phyloP scores from a whole-genome alignment of 2,888 invertebrate genomes.

The Clitarchus hookeri region DNA sequence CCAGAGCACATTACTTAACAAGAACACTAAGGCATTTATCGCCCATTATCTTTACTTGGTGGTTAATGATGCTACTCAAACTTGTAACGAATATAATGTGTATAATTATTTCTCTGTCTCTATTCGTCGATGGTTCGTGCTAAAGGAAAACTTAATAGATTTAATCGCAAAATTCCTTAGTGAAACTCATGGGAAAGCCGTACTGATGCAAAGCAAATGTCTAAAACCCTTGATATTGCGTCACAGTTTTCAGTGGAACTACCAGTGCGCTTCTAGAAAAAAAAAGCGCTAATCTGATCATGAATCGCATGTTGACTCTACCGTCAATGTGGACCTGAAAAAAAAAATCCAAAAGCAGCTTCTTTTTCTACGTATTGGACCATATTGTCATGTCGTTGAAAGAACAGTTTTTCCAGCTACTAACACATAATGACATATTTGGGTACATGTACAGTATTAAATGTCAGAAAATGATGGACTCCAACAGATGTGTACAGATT shows the following conservation, averaged over 20 bases:
- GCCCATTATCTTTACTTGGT: no score
- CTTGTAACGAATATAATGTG: no score
- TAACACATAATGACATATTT: not conserved
- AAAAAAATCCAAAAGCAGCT: not conserved
- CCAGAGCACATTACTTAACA: no score
- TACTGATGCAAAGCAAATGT: not conserved
- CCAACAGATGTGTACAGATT: not conserved
- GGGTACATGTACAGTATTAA: not conserved
- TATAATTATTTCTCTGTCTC: no score
- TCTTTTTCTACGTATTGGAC: not conserved
- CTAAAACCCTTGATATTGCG: not conserved
- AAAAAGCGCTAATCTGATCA: not conserved
- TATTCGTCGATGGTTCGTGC: no score
- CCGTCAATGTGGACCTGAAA: not conserved
- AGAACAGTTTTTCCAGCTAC: no score
- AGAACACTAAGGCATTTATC: no score
- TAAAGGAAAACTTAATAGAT: no score
- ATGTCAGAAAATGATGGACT: conserved; percentile 3
- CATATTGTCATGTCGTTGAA: not conserved
- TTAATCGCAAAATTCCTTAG: no score
- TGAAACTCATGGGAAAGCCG: no score
- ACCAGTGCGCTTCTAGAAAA: not conserved
- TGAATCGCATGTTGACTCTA: not conserved
- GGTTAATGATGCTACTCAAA: no score
- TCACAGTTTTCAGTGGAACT: not conserved